Conservation (phyloP, 2,797 vertebrate genomes). For the Lacerta viridis region DNA sequence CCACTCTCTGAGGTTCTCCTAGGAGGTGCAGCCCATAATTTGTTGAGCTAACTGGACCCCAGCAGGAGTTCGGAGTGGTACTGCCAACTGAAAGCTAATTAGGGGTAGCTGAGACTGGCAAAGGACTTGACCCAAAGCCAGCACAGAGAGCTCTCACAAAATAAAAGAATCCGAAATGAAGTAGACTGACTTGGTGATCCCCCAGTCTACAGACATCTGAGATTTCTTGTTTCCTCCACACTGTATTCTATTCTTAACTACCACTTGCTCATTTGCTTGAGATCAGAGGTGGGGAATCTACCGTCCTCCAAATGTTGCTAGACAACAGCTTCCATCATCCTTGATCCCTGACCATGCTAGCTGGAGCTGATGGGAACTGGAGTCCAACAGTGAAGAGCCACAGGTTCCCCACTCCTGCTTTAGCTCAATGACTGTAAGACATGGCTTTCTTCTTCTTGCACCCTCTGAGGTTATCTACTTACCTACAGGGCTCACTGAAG, state of each 20-base stretch:
- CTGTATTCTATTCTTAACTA: neutral
- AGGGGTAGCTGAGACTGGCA: slow-evolving; percentile 63
- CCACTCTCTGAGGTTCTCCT: neutral
- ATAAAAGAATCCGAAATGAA: slow-evolving; percentile 11
- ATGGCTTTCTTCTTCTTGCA: neutral
- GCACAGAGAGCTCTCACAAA: neutral
- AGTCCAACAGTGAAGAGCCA: no score
- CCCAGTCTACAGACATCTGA: neutral
- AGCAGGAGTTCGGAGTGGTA: slow-evolving; percentile 20
- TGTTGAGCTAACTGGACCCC: slow-evolving; percentile 45
- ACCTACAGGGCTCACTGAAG: neutral
- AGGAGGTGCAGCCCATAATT: slow-evolving; percentile 39
- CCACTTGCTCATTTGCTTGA: neutral
- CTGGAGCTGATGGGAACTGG: no score
- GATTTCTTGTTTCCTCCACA: neutral
- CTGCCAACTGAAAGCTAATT: slow-evolving; percentile 56
- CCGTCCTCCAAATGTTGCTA: no score
- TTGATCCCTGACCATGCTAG: no score
- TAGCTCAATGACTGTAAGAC: neutral
- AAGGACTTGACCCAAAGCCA: slow-evolving; percentile 47
- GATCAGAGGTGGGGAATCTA: neutral
- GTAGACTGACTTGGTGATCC: neutral
- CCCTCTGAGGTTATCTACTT: neutral
- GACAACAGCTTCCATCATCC: no score
- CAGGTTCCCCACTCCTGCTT: neutral